Percentiles rank a stretch among this genome's conserved stretches.
phyloP scores from a whole-genome alignment of 2,888 invertebrate genomes.

The Eupithecia abbreviata region DNA sequence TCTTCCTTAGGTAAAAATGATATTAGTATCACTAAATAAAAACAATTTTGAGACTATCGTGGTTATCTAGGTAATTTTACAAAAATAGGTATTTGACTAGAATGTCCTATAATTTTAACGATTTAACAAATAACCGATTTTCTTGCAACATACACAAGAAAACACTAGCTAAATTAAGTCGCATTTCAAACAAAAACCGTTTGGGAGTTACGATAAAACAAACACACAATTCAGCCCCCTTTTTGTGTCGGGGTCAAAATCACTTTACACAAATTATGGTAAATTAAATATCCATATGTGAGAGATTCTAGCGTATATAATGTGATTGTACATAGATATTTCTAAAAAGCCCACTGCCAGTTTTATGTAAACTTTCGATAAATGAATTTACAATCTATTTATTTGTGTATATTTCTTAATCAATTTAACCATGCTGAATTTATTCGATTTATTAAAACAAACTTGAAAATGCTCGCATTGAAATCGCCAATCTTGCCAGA shows the following conservation, averaged over 20 bases:
- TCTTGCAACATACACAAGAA: not conserved
- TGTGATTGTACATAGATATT: not conserved
- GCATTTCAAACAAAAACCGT: not conserved
- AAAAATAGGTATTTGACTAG: not conserved
- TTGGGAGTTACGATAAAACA: not conserved
- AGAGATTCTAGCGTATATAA: not conserved
- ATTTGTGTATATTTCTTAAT: not conserved
- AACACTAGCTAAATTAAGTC: not conserved
- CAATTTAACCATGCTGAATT: not conserved
- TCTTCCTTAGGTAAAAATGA: not conserved
- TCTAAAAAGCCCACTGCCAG: not conserved
- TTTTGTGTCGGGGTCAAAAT: not conserved
- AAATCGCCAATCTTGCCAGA: constrained; percentile 5
- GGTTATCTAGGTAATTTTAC: not conserved
- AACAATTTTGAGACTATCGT: not conserved
- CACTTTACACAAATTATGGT: not conserved
- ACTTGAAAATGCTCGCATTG: not conserved
- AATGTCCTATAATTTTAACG: not conserved
- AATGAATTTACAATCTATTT: not conserved
- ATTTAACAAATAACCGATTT: not conserved
- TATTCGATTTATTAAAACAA: not conserved
- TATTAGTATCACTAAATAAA: not conserved
- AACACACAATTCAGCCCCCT: not conserved
- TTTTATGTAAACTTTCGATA: constrained; percentile 2
- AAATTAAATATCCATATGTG: not conserved